Evolutionary conservation across 2,888 invertebrate genomes (phyloP).

Genomic region (Hypselothyrea guttata): DNA sequence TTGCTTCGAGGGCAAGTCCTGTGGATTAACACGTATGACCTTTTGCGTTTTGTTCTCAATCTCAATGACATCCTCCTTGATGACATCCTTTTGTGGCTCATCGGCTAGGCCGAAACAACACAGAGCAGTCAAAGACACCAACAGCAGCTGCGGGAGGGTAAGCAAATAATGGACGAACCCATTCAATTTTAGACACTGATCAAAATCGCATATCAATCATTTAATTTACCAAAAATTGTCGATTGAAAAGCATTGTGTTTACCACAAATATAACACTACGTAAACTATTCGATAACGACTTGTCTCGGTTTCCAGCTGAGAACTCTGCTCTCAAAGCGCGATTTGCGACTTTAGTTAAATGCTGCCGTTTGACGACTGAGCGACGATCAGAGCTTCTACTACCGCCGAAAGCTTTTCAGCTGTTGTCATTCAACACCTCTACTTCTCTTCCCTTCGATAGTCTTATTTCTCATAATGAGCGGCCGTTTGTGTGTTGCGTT

Average conservation of each 20-base stretch:
- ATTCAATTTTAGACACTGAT: constrained; percentile 10
- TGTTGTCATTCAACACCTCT: constrained; percentile 17
- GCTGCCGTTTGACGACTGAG: constrained; percentile 69
- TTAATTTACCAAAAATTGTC: constrained; percentile 63
- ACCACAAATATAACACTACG: constrained; percentile 25
- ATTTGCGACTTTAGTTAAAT: constrained; percentile 69
- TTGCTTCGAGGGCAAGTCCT: constrained; percentile 68
- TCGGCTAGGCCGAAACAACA: constrained; percentile 10
- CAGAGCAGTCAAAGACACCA: constrained; percentile 13
- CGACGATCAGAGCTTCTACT: constrained; percentile 48
- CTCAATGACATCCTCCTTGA: constrained; percentile 77
- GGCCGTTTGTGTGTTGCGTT: constrained; percentile 44
- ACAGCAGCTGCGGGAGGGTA: constrained; percentile 24
- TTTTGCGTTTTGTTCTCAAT: constrained; percentile 76
- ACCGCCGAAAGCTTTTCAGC: constrained; percentile 60
- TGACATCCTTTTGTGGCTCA: constrained; percentile 37
- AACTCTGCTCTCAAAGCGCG: constrained; percentile 49
- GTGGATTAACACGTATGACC: constrained; percentile 78
- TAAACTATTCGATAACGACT: neutral
- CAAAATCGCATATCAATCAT: constrained; percentile 27
- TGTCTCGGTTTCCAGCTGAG: constrained; percentile 30
- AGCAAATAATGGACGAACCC: neutral
- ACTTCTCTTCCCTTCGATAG: constrained; percentile 2
- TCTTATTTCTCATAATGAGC: constrained; percentile 45
- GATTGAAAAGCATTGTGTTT: constrained; percentile 55